A percentile compares a stretch with the other conserved stretches of the same genome.
Conservation (phyloP, 2,797 vertebrate species). For the Thamnophis elegans region DNA sequence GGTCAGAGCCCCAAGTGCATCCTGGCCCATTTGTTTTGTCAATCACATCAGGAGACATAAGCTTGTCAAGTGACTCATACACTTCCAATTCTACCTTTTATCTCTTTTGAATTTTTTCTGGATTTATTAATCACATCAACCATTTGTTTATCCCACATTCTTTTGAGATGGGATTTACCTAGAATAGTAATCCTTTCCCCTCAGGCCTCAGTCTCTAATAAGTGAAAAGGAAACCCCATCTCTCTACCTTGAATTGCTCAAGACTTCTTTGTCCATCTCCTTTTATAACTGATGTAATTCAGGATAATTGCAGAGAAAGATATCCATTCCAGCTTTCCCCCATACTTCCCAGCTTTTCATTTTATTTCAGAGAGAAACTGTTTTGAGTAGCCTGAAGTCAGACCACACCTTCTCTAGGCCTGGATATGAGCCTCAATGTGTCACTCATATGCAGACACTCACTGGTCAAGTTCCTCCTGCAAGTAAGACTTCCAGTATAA, state of each 20-base stretch:
- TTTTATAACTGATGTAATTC: not conserved
- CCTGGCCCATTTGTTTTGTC: not conserved
- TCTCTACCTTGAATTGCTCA: not conserved
- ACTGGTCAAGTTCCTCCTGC: not conserved
- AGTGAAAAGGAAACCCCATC: not conserved
- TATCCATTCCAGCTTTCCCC: not conserved
- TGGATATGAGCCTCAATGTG: not conserved
- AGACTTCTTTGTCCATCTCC: not conserved
- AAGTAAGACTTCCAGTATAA: not conserved
- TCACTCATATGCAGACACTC: not conserved
- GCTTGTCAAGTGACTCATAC: not conserved
- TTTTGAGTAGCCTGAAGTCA: not conserved
- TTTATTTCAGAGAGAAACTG: not conserved
- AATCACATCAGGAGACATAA: not conserved
- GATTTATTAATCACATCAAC: not conserved
- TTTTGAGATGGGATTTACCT: not conserved
- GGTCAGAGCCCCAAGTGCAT: not conserved
- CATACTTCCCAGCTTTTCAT: not conserved
- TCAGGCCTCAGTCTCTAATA: not conserved
- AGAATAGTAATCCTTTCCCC: not conserved
- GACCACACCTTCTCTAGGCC: not conserved
- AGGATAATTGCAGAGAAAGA: not conserved
- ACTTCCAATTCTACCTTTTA: not conserved
- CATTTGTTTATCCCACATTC: not conserved
- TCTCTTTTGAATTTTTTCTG: not conserved